Conservation (phyloP, 2,888 invertebrate species). For the Chydorus sphaericus region DNA sequence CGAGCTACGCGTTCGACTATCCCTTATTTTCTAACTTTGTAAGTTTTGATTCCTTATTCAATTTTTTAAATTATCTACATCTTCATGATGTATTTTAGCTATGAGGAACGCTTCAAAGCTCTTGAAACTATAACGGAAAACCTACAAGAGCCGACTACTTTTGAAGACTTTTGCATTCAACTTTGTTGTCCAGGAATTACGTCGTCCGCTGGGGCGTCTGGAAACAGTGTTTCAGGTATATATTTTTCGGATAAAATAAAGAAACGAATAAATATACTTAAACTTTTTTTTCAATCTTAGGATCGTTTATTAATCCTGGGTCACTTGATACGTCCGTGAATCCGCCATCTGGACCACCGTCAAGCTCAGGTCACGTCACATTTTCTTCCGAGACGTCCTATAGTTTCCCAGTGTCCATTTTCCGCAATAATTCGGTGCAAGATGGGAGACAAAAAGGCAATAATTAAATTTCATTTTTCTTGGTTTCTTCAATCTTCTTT, state of each 20-base stretch:
- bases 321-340: not conserved
- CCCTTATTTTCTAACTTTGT: conserved; percentile 82
- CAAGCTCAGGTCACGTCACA: conserved; percentile 1
- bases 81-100: conserved; percentile 39
- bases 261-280: not conserved
- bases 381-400: conserved; percentile 8
- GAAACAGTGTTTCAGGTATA: not conserved
- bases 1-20: conserved; percentile 77
- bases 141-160: conserved; percentile 74
- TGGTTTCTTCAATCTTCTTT: not conserved
- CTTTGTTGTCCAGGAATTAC: conserved; percentile 30
- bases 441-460: not conserved
- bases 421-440: conserved; percentile 1
- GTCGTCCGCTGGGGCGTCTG: not conserved
- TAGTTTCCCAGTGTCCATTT: conserved; percentile 1
- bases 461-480: not conserved
- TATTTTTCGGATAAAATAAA: not conserved
- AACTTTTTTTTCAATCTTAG: not conserved
- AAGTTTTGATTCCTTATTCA: conserved; percentile 29
- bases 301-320: not conserved
- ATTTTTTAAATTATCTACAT: not conserved
- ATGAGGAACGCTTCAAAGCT: conserved; percentile 75
- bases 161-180: conserved; percentile 61
- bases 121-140: conserved; percentile 69
- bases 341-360: conserved; percentile 4